Base-by-base conservation (phyloP, 2,888 invertebrate species). In the Xestia sexstrigata region DNA sequence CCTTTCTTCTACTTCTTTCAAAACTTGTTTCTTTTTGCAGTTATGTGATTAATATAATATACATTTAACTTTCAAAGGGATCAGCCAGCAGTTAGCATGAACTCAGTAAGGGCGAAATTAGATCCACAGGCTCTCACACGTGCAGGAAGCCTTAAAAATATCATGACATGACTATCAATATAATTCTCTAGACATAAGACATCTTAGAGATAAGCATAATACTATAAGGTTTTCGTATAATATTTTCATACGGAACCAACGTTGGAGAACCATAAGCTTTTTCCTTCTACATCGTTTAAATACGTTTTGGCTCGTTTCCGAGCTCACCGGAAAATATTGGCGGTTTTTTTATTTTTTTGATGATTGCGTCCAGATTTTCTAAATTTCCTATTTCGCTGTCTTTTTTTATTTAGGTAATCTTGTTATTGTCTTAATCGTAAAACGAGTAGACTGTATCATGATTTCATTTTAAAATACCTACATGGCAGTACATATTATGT, bases 301-400 rank as follows among this genome's bases (percentile, higher is more conserved):
- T 92, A 92, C 90, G 91, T 91, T 93, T 90, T 91, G 92, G 89
- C 92, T 91, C 92, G 91, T 89, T 90, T 89, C 91, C 91, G 87
- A 91, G 93, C 90, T 92, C 87, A 92, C 85, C 90, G 90, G 89
- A 90, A 93, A 92, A 91, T 91, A 93, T 92, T 87, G 89, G 85
- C 82, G 74, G 79, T 78, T 83, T 85, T 86, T 91, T 90, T 89
- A 77, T 87, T 89, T 91, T 90, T 90, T 85, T 84, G 83, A 80
- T 86, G 81, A 87, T 73, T 82, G 76, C 80, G 78, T 20, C 39
- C 85, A 81, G 85, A 86, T 88, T 88, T 78, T 78, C n/a, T 70
- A 70, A 69, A 11, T 72, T 47, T 75, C 62, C 49, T 15, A 58
- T 70, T 74, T 60, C 8, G n/a, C 20, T 42, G 9, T 17, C 1